phyloP scores from a whole-genome alignment of 2,888 invertebrate genomes.

The Cataglyphis livida region DNA sequence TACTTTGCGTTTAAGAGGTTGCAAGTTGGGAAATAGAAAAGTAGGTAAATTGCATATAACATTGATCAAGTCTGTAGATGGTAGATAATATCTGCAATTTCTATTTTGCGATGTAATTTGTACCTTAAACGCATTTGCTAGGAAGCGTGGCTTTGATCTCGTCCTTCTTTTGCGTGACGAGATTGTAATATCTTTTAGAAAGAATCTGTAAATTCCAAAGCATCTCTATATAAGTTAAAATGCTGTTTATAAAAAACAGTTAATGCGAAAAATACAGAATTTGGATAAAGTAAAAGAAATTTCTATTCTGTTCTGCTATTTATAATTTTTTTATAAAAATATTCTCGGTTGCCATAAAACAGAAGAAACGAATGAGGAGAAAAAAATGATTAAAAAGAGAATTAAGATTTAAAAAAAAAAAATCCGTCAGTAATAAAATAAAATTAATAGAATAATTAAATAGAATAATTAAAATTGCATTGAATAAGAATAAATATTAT shows the following conservation, averaged over 20 bases:
- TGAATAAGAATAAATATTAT: background rate
- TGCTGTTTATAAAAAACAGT: background rate
- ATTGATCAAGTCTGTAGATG: conserved; percentile 39
- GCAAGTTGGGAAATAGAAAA: conserved; percentile 6
- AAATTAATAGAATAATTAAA: background rate
- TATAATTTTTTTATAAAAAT: background rate
- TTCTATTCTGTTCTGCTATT: background rate
- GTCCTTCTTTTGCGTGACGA: background rate
- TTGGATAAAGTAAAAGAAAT: conserved; percentile 13
- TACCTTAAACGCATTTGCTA: conserved; percentile 6
- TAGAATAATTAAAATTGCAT: background rate
- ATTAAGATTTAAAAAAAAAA: background rate
- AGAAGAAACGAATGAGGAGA: background rate
- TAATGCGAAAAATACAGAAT: conserved; percentile 16
- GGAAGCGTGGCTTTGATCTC: conserved; percentile 26
- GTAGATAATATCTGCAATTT: conserved; percentile 41
- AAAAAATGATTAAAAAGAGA: background rate
- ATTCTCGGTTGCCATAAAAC: background rate
- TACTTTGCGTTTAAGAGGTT: conserved; percentile 23
- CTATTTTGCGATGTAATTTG: conserved; percentile 19
- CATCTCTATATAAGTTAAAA: background rate
- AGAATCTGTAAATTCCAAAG: background rate
- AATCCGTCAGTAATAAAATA: background rate
- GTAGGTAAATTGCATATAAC: conserved; percentile 18
- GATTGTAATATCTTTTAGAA: conserved; percentile 14